Percentiles rank a stretch among this genome's conserved stretches.
Conservation (phyloP, 2,888 invertebrate genomes). For the Capitulum mitella region DNA sequence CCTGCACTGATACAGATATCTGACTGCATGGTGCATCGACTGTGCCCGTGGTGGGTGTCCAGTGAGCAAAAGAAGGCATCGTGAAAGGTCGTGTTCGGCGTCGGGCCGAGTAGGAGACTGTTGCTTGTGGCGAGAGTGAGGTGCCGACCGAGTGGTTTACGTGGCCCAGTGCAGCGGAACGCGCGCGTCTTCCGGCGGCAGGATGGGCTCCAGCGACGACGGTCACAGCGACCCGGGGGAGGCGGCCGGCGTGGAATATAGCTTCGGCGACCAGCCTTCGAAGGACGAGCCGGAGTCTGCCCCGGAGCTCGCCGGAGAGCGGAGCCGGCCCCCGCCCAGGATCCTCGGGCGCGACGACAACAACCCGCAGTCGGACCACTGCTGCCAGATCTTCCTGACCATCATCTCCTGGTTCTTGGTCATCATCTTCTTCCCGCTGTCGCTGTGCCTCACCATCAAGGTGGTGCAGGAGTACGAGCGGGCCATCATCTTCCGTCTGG, state of each 20-base stretch:
- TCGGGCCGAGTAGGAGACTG: too few relatives aligned
- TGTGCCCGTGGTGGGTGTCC: too few relatives aligned
- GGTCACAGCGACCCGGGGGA: background rate
- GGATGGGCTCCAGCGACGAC: background rate
- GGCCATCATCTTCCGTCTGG: conserved; percentile 48
- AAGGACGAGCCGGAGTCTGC: background rate
- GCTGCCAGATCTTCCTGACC: conserved; percentile 36
- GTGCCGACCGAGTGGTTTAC: too few relatives aligned
- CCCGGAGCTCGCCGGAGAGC: background rate
- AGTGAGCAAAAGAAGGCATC: too few relatives aligned
- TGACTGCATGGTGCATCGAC: too few relatives aligned
- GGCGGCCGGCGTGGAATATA: background rate
- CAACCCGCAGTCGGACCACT: background rate
- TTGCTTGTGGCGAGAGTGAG: too few relatives aligned
- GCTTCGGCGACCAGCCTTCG: background rate
- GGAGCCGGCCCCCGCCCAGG: background rate
- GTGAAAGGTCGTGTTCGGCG: too few relatives aligned
- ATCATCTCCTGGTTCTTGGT: conserved; percentile 38
- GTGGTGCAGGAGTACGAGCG: conserved; percentile 49
- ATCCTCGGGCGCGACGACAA: background rate
- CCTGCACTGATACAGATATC: too few relatives aligned
- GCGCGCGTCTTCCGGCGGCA: too few relatives aligned
- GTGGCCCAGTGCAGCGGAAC: too few relatives aligned
- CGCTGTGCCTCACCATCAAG: conserved; percentile 41
- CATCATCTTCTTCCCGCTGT: conserved; percentile 39